Conservation (phyloP, 2,113 vertebrate species). For the Melozone crissalis region DNA sequence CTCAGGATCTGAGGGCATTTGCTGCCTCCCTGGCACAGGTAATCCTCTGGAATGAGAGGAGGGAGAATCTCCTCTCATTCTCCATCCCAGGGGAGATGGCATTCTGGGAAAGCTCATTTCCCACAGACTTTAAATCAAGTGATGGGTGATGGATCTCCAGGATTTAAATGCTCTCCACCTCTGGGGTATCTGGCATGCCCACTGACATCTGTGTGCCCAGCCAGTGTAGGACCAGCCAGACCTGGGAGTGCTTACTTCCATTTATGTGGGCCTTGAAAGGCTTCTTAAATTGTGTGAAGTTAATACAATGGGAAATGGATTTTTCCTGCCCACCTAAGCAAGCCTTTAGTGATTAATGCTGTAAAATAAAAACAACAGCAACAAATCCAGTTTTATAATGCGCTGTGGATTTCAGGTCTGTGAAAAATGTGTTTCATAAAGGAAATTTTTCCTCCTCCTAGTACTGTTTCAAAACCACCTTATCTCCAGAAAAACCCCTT, state of each 20-base stretch:
- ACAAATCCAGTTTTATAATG: slow-evolving; percentile 6
- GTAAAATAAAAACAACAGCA: neutral
- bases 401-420: neutral
- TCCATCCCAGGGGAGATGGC: fast-evolving
- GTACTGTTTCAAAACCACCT: neutral
- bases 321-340: slow-evolving; percentile 10
- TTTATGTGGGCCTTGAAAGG: neutral
- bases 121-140: neutral
- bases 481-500: neutral
- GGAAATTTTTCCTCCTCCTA: neutral
- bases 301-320: neutral
- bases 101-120: neutral
- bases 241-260: neutral
- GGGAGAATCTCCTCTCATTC: neutral
- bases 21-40: neutral
- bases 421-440: neutral
- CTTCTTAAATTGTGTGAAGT: neutral
- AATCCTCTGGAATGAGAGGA: neutral
- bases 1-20: neutral
- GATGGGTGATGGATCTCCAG: neutral
- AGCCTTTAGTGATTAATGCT: slow-evolving; percentile 24
- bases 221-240: neutral
- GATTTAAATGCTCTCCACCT: neutral
- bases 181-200: neutral
- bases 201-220: neutral